Base-by-base conservation (phyloP, 1,140 invertebrate species). In the Laodelphax striatellus region DNA sequence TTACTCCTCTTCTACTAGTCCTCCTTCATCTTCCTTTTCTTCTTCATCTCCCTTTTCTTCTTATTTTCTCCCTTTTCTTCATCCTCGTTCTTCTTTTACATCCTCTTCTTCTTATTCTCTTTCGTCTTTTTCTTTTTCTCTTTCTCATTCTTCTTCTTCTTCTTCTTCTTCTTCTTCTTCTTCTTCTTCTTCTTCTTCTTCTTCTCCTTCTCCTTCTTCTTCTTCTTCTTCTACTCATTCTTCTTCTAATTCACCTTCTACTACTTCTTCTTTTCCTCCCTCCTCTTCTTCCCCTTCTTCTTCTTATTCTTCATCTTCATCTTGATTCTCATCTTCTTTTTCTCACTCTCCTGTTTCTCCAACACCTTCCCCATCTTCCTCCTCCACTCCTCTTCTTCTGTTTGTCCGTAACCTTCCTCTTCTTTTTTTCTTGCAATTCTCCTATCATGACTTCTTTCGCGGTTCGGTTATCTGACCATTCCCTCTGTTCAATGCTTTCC, bases 401-500 rank as follows among this genome's bases (percentile, higher is more conserved):
- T 9, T 31, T 5, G 4, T 31, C 28, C 28, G 4, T 31, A 4
- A 31, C 28, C 28, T 31, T 31, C 16, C 28, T 55, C n/a, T n/a
- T 14, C 53, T 42, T 57, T 42, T 53, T 42, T 58, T 38, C 43
- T n/a, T 28, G 54, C 34, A n/a, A n/a, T 41, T 52, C 44, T 57
- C 56, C 34, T 46, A 6, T 42, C 44, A 4, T 21, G 8, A 5
- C 44, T 57, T 19, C 34, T 21, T 41, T 6, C 14, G 50, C 22
- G 9, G 5, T 28, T 57, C 31, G 8, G 8, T 55, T 55, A 5
- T 31, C 28, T 31, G 9, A 31, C 9, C 28, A 31, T 31, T 5
- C 9, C 28, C 28, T 31, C 9, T 9, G 28, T 31, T 31, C 28
- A 31, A 31, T 31, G 28, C 28, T 31, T 31, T n/a, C n/a, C n/a